Percentiles rank a stretch among this genome's conserved stretches.
Evolutionary conservation across 2,797 vertebrate genomes (phyloP).

Genomic region (Esox lucius): DNA sequence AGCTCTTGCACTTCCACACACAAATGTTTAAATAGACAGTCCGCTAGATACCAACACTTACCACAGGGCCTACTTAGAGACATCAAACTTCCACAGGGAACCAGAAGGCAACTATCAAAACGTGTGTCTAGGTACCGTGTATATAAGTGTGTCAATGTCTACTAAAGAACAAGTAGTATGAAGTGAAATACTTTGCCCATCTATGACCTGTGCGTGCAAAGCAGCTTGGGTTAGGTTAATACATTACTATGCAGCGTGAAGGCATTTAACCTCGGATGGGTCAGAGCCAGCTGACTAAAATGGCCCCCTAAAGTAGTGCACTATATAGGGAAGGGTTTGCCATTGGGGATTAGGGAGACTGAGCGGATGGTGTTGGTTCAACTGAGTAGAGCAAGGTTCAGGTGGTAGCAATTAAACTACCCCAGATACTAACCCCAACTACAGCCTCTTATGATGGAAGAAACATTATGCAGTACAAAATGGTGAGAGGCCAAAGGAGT

Average conservation of each 20-base stretch:
- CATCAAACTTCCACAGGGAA: background rate
- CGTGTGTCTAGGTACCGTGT: constrained; percentile 20
- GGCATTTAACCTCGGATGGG: background rate
- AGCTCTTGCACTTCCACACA: constrained; percentile 56
- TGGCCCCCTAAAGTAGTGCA: background rate
- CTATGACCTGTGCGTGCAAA: constrained; percentile 24
- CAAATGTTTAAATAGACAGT: constrained; percentile 58
- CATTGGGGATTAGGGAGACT: background rate
- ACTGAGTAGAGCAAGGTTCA: constrained; percentile 1
- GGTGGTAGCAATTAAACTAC: constrained; percentile 12
- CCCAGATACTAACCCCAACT: constrained; percentile 4
- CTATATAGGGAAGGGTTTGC: background rate
- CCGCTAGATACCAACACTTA: constrained; percentile 46
- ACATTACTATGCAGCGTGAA: constrained; percentile 3
- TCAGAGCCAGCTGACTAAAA: background rate
- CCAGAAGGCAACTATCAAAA: background rate
- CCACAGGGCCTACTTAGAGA: constrained; percentile 12
- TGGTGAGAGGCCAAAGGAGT: background rate
- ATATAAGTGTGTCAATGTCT: background rate
- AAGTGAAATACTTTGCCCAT: constrained; percentile 8
- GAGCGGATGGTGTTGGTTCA: background rate
- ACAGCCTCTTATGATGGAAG: background rate
- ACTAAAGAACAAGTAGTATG: background rate
- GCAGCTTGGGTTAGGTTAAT: background rate
- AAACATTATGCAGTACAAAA: background rate